Percentiles rank a stretch among this genome's conserved stretches.
These are phyloP conservation scores for Cyrtorhinus lividipennis DNA, from an alignment of 1,140 invertebrate genomes.

Conservation along the genomic window DNA sequence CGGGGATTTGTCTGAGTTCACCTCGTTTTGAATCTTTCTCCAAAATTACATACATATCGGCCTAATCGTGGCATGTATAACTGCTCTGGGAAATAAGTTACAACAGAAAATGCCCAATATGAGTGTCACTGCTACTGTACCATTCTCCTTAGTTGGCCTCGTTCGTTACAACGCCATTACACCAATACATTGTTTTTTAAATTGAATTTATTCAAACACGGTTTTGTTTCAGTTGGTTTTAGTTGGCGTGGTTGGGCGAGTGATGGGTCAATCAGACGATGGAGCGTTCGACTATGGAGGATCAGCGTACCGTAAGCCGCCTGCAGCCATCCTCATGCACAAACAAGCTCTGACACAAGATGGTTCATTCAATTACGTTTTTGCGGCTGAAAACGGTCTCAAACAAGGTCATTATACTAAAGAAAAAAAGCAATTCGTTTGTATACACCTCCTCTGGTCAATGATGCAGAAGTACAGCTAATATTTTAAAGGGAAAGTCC, in stretches of 20 bases:
- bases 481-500: neutral
- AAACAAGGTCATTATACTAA: constrained; percentile 40
- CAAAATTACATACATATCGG: too few relatives aligned
- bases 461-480: constrained; percentile 32
- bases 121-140: too few relatives aligned
- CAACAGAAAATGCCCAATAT: too few relatives aligned
- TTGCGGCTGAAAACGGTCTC: constrained; percentile 47
- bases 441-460: too few relatives aligned
- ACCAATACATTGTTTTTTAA: too few relatives aligned
- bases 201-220: too few relatives aligned
- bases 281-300: constrained; percentile 19
- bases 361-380: constrained; percentile 44
- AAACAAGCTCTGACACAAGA: constrained; percentile 34
- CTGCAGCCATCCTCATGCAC: constrained; percentile 29
- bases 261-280: constrained; percentile 12
- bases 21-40: too few relatives aligned
- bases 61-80: too few relatives aligned
- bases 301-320: constrained; percentile 25
- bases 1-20: too few relatives aligned
- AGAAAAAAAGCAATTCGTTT: constrained; percentile 39
- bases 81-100: too few relatives aligned
- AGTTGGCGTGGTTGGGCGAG: constrained; percentile 1
- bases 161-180: too few relatives aligned
- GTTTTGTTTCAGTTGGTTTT: constrained; percentile 6
- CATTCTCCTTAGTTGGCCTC: too few relatives aligned